phyloP scores from a whole-genome alignment of 2,888 invertebrate species.

The Drosophila affinis region DNA sequence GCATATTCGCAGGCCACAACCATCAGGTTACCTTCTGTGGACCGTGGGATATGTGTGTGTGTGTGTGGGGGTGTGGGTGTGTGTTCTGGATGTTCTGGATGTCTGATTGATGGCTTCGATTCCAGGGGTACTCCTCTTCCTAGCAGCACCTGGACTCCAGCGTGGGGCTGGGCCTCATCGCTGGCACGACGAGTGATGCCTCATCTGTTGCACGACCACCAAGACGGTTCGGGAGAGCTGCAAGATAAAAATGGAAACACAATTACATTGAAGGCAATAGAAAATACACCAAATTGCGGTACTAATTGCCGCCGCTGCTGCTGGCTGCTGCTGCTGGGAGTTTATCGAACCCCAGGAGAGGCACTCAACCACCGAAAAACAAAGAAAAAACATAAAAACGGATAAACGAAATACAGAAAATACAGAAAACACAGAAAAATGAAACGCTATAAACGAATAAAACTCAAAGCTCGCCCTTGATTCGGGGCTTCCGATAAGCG shows the following conservation, averaged over 20 bases:
- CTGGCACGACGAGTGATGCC: conserved; percentile 6
- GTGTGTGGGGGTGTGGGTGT: not conserved
- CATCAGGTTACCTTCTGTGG: conserved; percentile 57
- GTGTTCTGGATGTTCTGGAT: not conserved
- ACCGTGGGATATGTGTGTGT: conserved; percentile 17
- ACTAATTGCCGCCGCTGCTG: conserved; percentile 12
- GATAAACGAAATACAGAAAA: conserved; percentile 28
- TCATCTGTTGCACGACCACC: not conserved
- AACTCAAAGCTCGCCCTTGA: conserved; percentile 58
- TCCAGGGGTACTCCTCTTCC: not conserved
- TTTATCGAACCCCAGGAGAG: conserved; percentile 33
- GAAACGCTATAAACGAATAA: conserved; percentile 16
- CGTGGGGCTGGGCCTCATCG: conserved; percentile 9
- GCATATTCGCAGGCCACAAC: conserved; percentile 80
- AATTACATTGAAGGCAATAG: conserved; percentile 16
- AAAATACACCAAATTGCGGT: conserved; percentile 12
- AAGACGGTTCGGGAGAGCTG: not conserved
- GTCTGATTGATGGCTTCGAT: not conserved
- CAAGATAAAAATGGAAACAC: not conserved
- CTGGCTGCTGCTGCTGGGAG: conserved; percentile 5
- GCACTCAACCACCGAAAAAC: conserved; percentile 22
- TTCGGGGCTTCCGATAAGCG: conserved; percentile 67
- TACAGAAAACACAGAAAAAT: conserved; percentile 11
- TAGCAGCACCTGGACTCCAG: conserved; percentile 25
- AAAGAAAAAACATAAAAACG: conserved; percentile 17